phyloP scores from a whole-genome alignment of 1,140 invertebrate genomes.

The Coenobita brevimanus region DNA sequence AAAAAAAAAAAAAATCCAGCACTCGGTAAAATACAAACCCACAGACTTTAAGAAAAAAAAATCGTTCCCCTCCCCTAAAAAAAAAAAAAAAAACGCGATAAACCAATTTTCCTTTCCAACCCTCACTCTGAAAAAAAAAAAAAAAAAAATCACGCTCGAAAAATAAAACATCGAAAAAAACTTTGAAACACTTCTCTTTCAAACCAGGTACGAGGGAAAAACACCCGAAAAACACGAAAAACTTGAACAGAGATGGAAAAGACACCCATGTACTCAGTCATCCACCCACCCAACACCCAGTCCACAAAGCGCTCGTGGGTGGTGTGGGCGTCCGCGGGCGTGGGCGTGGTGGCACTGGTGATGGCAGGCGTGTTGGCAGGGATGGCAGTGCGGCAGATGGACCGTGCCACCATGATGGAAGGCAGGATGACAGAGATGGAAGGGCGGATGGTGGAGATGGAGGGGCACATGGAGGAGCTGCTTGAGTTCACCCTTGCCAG shows the following conservation, averaged over 20 bases:
- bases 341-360: slow-evolving; percentile 37
- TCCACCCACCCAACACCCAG: slow-evolving; percentile 11
- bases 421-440: slow-evolving; percentile 13
- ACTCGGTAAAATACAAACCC: too few relatives aligned
- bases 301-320: slow-evolving; percentile 33
- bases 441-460: slow-evolving; percentile 6
- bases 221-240: background rate
- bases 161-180: too few relatives aligned
- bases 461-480: slow-evolving; percentile 22
- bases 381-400: slow-evolving; percentile 21
- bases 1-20: too few relatives aligned
- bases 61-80: too few relatives aligned
- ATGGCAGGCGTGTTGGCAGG: slow-evolving; percentile 22
- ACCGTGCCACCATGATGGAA: background rate
- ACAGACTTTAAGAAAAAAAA: too few relatives aligned
- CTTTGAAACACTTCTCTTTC: background rate
- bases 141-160: too few relatives aligned
- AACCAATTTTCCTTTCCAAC: too few relatives aligned
- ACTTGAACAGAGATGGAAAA: slow-evolving; percentile 27
- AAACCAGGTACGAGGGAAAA: background rate
- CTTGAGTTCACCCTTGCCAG: slow-evolving; percentile 14
- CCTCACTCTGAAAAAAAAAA: too few relatives aligned
- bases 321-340: slow-evolving; percentile 31
- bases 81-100: too few relatives aligned
- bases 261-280: slow-evolving; percentile 31